These are phyloP conservation scores for Deilephila elpenor DNA, from an alignment of 2,888 invertebrate genomes.

Conservation along the genomic window DNA sequence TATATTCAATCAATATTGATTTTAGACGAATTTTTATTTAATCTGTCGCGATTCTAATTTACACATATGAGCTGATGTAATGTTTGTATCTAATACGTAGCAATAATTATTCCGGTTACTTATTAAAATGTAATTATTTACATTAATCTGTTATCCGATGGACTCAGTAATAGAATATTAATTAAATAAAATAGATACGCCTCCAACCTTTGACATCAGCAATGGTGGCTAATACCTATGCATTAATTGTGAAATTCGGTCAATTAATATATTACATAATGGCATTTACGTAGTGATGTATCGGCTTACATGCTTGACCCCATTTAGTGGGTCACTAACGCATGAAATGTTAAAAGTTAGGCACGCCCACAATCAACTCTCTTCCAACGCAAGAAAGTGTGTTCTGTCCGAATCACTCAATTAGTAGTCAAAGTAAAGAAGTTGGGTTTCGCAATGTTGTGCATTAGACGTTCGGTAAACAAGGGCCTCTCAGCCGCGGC, in stretches of 20 bases:
- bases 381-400: constrained; percentile 35
- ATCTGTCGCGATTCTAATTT: too few species aligned
- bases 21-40: too few species aligned
- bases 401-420: constrained; percentile 33
- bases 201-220: not conserved
- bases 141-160: not conserved
- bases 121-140: not conserved
- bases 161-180: not conserved
- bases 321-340: constrained; percentile 49
- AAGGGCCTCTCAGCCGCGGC: constrained; percentile 53
- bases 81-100: not conserved
- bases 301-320: constrained; percentile 55
- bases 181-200: not conserved
- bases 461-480: constrained; percentile 48
- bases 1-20: too few species aligned
- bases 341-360: constrained; percentile 42
- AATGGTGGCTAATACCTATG: not conserved
- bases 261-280: constrained; percentile 47
- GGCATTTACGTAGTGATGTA: constrained; percentile 39
- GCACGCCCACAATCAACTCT: constrained; percentile 40
- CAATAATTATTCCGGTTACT: not conserved
- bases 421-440: constrained; percentile 8
- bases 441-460: constrained; percentile 47
- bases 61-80: not conserved
- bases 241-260: constrained; percentile 22